Evolutionary conservation across 2,888 invertebrate species (phyloP), one percentile per base, ranked within the genome.

Genomic region (Lepidocyrtoides sp.): DNA sequence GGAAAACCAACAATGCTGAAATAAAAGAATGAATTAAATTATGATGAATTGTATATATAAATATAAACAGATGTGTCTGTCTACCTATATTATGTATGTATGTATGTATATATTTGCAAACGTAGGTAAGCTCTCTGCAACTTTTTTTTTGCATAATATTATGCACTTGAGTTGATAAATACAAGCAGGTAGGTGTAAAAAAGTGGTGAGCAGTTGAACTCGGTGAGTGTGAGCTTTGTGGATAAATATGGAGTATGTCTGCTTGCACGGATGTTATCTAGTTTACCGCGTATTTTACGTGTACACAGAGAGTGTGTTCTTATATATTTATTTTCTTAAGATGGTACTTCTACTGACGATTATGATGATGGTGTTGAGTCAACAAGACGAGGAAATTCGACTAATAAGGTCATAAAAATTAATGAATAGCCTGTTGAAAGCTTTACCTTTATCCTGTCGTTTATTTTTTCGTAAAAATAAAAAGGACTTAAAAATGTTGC

Each of bases 321-420:
- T n/a, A n/a, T 44, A 26, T 17, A 29, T 20, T 12, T 29, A 17
- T 60, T 81, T 81, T 23, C 60, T 51, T 81, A 41, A 41, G 60
- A 81, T 48, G 48, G 51, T 60, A 41, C 60, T n/a, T n/a, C n/a
- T n/a, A n/a, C n/a, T n/a, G n/a, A n/a, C n/a, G n/a, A n/a, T 82
- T 14, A 32, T 23, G 14, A 57, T 84, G 36, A 41, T 88, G 54
- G 69, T 77, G 60, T 77, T 29, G 77, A 87, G 29, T 87, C 88
- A 63, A 82, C 79, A 57, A 88, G 72, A 88, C 88, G 88, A 82
- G 82, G 88, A 88, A 82, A 82, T 88, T 88, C 88, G 81, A 82
- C 88, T 88, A 88, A 88, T 88, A 88, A 88, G 88, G 72, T 44
- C 57, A 82, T 88, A 88, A 88, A 88, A 88, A 88, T 88, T 88